These are phyloP conservation scores for Montipora sp. DNA, from an alignment of 64 coral and sea anemone genomes.

Conservation along the genomic window DNA sequence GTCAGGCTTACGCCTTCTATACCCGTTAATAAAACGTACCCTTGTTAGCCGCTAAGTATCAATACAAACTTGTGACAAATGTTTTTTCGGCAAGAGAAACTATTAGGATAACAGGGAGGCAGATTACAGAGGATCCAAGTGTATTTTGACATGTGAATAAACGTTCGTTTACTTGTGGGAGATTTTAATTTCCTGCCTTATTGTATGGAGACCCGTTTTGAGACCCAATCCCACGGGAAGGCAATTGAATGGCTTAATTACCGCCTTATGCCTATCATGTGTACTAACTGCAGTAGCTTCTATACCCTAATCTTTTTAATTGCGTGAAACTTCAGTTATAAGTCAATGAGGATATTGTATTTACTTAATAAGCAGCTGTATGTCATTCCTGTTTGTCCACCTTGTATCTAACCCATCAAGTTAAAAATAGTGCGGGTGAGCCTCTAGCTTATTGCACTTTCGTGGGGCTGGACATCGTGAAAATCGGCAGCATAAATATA, in stretches of 20 bases:
- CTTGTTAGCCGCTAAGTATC: slow-evolving; percentile 47
- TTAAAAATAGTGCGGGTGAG: not conserved
- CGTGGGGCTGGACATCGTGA: not conserved
- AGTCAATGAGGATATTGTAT: slow-evolving; percentile 54
- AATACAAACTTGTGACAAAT: slow-evolving; percentile 14
- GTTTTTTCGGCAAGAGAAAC: slow-evolving; percentile 10
- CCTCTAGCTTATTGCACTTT: not conserved
- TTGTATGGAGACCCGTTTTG: slow-evolving; percentile 50
- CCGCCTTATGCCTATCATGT: slow-evolving; percentile 50
- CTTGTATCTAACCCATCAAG: slow-evolving; percentile 14
- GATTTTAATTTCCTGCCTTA: slow-evolving; percentile 57
- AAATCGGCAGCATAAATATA: not conserved
- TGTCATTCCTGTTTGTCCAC: slow-evolving; percentile 9
- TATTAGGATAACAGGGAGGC: slow-evolving; percentile 28
- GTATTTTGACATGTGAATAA: slow-evolving; percentile 48
- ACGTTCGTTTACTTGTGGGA: slow-evolving; percentile 49
- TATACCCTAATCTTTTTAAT: slow-evolving; percentile 57
- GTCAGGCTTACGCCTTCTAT: not conserved
- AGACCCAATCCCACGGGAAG: slow-evolving; percentile 57
- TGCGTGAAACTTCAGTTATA: slow-evolving; percentile 65
- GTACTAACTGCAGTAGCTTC: slow-evolving; percentile 40
- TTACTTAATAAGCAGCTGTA: slow-evolving; percentile 34
- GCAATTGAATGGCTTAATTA: slow-evolving; percentile 56
- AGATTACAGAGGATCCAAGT: slow-evolving; percentile 43
- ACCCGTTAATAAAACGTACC: slow-evolving; percentile 23